These are phyloP conservation scores for Bombus cullumanus DNA, from an alignment of 1,140 invertebrate species.

Conservation along the genomic window DNA sequence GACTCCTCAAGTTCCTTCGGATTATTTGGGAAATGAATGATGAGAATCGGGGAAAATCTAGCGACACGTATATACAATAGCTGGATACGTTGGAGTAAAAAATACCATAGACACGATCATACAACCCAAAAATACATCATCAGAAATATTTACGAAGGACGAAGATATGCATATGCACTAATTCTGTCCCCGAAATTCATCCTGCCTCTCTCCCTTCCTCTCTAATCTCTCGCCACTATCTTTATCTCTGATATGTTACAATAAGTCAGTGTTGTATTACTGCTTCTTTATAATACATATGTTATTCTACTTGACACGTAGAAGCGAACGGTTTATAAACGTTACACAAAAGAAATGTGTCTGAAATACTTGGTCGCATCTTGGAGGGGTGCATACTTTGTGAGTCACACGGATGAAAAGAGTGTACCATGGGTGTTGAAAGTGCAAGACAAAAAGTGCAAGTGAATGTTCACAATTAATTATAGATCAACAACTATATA, in stretches of 20 bases:
- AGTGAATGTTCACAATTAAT: not conserved
- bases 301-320: slow-evolving; percentile 73
- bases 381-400: not conserved
- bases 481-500: not conserved
- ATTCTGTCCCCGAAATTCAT: slow-evolving; percentile 55
- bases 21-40: slow-evolving; percentile 59
- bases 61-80: slow-evolving; percentile 21
- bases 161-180: slow-evolving; percentile 32
- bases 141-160: slow-evolving; percentile 32
- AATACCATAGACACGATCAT: slow-evolving; percentile 52
- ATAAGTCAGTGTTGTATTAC: slow-evolving; percentile 79
- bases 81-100: slow-evolving; percentile 23
- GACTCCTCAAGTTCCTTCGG: slow-evolving; percentile 28
- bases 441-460: not conserved
- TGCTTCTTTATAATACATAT: slow-evolving; percentile 78
- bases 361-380: slow-evolving; percentile 8
- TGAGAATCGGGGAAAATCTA: slow-evolving; percentile 46
- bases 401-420: not conserved
- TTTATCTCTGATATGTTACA: slow-evolving; percentile 68
- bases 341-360: slow-evolving; percentile 28
- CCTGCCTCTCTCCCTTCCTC: slow-evolving; percentile 36
- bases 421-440: not conserved
- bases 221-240: slow-evolving; percentile 56
- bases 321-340: slow-evolving; percentile 69
- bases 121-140: slow-evolving; percentile 47